Conservation (phyloP, 2,888 invertebrate species). For the Pterobdella sp. region DNA sequence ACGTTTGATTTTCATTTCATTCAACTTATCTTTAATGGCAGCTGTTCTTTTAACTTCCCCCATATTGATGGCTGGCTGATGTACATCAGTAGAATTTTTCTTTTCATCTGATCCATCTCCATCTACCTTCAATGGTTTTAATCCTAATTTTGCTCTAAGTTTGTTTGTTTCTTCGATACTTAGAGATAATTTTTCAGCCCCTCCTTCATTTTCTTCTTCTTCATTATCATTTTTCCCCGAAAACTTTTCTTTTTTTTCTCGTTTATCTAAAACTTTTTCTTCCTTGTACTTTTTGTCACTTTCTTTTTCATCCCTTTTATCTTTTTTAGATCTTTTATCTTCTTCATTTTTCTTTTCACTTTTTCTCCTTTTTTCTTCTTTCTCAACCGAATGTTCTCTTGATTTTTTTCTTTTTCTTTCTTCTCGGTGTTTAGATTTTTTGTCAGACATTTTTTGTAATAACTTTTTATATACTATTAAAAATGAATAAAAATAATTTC, state of each 20-base stretch:
- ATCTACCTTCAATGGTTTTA: constrained; percentile 34
- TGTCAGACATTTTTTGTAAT: not conserved
- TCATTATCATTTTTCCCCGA: not conserved
- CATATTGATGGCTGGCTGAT: constrained; percentile 54
- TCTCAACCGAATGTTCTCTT: constrained; percentile 4
- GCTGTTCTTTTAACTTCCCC: constrained; percentile 65
- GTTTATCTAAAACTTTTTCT: not conserved
- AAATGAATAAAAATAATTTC: too few relatives aligned
- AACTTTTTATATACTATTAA: too few relatives aligned
- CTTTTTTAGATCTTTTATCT: not conserved
- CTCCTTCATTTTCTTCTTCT: constrained; percentile 1
- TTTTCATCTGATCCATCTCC: constrained; percentile 35
- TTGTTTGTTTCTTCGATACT: constrained; percentile 51
- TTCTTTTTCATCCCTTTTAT: not conserved
- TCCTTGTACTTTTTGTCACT: not conserved
- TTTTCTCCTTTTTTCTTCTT: not conserved
- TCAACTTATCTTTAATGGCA: constrained; percentile 71
- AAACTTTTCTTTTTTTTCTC: not conserved
- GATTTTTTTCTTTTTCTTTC: constrained; percentile 11
- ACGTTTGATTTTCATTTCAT: constrained; percentile 70
- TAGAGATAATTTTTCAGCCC: constrained; percentile 32
- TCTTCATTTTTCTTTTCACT: not conserved
- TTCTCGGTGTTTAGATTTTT: not conserved
- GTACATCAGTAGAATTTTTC: constrained; percentile 51
- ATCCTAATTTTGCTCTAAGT: constrained; percentile 78